phyloP scores from a whole-genome alignment of 2,888 invertebrate species.

The Cantharis flavilabris region DNA sequence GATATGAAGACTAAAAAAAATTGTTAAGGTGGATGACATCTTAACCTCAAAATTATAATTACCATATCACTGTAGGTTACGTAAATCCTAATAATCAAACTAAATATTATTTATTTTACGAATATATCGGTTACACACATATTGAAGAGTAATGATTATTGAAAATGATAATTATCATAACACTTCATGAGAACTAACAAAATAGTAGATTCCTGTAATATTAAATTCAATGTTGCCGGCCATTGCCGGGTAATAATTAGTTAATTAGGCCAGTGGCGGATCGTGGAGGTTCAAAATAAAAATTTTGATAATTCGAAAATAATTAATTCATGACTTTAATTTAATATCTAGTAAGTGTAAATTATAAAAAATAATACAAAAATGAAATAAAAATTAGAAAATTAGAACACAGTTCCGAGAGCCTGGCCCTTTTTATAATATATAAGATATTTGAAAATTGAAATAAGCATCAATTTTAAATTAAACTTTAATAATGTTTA shows the following conservation, averaged over 20 bases:
- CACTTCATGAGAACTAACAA: background rate
- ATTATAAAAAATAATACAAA: no score
- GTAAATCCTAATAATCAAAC: background rate
- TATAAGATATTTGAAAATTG: no score
- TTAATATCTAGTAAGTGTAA: no score
- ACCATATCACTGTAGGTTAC: background rate
- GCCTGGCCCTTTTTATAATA: no score
- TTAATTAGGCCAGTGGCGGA: background rate
- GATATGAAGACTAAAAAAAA: conserved; percentile 49
- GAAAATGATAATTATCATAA: background rate
- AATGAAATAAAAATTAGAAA: no score
- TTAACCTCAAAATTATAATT: background rate
- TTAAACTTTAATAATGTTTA: background rate
- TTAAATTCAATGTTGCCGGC: background rate
- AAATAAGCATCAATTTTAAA: no score
- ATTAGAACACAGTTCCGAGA: no score
- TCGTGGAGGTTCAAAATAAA: background rate
- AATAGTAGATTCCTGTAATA: background rate
- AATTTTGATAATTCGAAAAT: no score
- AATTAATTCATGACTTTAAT: no score
- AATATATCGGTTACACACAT: background rate
- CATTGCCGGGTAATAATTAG: background rate
- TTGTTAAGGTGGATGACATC: background rate
- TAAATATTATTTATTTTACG: background rate
- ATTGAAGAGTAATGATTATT: background rate